phyloP scores from a whole-genome alignment of 2,797 vertebrate genomes.

The Sebastes reedi region DNA sequence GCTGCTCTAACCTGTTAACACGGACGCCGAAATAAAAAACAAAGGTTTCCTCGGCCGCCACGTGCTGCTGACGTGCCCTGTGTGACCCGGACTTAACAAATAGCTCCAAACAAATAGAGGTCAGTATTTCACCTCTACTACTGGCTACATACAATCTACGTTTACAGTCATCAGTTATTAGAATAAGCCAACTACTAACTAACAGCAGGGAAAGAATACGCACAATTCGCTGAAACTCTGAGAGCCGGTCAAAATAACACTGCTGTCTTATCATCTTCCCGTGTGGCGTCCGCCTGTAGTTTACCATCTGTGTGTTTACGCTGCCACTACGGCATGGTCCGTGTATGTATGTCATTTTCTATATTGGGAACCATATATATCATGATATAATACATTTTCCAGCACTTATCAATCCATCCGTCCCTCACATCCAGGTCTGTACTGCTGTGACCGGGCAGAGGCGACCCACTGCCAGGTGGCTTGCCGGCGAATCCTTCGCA shows the following conservation, averaged over 20 bases:
- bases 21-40: no score
- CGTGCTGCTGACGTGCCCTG: no score
- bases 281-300: not conserved
- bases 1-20: no score
- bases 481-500: slow-evolving; percentile 93
- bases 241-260: not conserved
- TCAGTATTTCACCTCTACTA: no score
- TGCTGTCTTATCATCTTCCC: not conserved
- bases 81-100: no score
- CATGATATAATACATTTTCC: not conserved
- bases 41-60: no score
- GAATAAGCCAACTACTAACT: no score
- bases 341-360: not conserved
- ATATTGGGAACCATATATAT: not conserved
- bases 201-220: no score
- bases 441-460: slow-evolving; percentile 97
- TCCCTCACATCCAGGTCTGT: slow-evolving; percentile 84
- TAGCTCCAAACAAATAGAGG: no score
- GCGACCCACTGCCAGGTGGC: slow-evolving; percentile 91
- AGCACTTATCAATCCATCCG: not conserved
- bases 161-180: no score
- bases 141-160: no score
- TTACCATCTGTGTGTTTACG: not conserved
- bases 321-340: not conserved
- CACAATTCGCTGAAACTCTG: not conserved